Evolutionary conservation across 2,888 invertebrate genomes (phyloP), one percentile per base, ranked within the genome.

Genomic region (Eucera pruinosa): DNA sequence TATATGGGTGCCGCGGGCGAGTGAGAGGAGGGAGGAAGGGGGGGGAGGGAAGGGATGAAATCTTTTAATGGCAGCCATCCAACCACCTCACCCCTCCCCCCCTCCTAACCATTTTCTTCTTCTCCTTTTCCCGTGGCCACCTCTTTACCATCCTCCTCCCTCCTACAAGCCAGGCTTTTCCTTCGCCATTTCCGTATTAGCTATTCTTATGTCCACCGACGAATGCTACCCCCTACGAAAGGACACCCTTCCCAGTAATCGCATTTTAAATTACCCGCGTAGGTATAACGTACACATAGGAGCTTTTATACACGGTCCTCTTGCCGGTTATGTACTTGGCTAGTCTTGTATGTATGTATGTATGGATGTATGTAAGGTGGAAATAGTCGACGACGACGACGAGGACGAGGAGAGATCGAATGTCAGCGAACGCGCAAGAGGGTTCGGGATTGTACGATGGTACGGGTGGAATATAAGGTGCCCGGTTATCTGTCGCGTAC

Each of bases 51-150:
- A 83, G 86, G 88, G 88, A 87, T 86, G 89, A 89, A 90, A 91
- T 90, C 90, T 91, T 91, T 91, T 91, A 90, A 91, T 91, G 91
- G 91, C 90, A 90, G 88, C 90, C 90, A 90, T 90, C 89, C 89
- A 87, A 88, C 87, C 84, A 78, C 77, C n/a, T n/a, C n/a, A n/a
- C n/a, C n/a, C n/a, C n/a, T n/a, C n/a, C n/a, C n/a, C n/a, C n/a
- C n/a, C n/a, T n/a, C n/a, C n/a, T n/a, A n/a, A n/a, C n/a, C n/a
- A n/a, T n/a, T n/a, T 74, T 70, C 64, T 62, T 67, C 65, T 25
- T 25, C 54, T 64, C 47, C 39, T 65, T 61, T 76, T 61, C 79
- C 82, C 65, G 64, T 76, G 73, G 71, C 78, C 81, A 72, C 79
- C 78, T 81, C 71, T 58, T 69, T 45, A 58, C 76, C 78, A 75